Base-by-base conservation (phyloP, 2,113 vertebrate species). In the Pimephales promelas region DNA sequence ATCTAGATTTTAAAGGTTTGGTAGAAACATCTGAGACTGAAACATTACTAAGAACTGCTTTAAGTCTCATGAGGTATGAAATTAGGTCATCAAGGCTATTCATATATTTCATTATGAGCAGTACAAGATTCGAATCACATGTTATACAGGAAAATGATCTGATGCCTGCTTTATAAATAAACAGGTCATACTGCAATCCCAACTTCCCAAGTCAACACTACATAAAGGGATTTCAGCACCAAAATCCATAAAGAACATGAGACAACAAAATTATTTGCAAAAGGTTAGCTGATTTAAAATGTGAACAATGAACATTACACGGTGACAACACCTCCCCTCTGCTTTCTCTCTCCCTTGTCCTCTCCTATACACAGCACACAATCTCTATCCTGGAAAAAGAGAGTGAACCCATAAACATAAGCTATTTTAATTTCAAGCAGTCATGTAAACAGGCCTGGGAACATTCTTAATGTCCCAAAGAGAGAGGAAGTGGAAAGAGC, bases 391-490 rank as follows among this genome's bases (percentile, higher is more conserved):
- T 66, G 62, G 26, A 47, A 79, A 79, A 43, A 10, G 22, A 85
- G 49, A 49, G 10, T 0, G 24, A 31, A 22, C 45, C 31, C 28
- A 68, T 66, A 10, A 78, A 54, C 24, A 61, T 24, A 20, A 20
- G 64, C 72, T 24, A 16, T 64, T 22, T 40, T 66, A 66, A 66
- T 43, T 64, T 57, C 56, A 28, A 59, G 34, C 26, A 77, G 72
- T 47, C 14, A 75, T 68, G 59, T 85, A 85, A 81, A 73, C 40
- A 70, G 4, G 75, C 22, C 40, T 56, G 66, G 61, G 22, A 73
- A 54, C 22, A 84, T 78, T 78, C 13, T 24, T 18, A 57, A 49
- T 36, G 83, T 34, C 28, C 52, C 47, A 45, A 43, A 56, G 54
- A 59, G 62, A 49, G 26, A 20, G 36, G 18, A 40, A 62, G 68